Evolutionary conservation across 2,888 invertebrate species (phyloP), one percentile per base, ranked within the genome.

Genomic region (Helobdella robusta): DNA sequence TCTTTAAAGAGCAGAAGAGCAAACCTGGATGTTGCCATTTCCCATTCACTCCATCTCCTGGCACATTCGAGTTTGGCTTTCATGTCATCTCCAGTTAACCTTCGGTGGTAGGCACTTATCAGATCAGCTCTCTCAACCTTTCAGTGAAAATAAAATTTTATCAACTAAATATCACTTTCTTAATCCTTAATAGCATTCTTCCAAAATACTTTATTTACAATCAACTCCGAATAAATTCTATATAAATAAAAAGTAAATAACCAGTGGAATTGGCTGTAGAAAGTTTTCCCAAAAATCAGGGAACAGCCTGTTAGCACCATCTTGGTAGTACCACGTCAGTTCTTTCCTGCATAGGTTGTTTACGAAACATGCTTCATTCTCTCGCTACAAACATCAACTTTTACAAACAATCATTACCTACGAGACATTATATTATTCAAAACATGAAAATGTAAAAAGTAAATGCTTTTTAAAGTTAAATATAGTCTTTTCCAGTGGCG

Each of bases 251-350:
- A 8, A 50, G 20, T 23, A 3, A 62, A 68, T 64, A 69, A 77
- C 77, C 72, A 72, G 70, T 20, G 77, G 76, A 56, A 77, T 77
- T 15, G 71, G 72, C 64, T 73, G 71, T 2, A 73, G 52, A 66
- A 72, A 77, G 11, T 73, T 70, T 36, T 76, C 76, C 72, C 72
- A 76, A 35, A 70, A 69, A 70, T 77, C 77, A n/a, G 77, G 76
- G 68, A 72, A 77, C 35, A 77, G 68, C 52, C 72, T 66, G 54
- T 72, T 73, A 1, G 74, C 75, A 20, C 75, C 75, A 46, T 75
- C 75, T 64, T 77, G 75, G 66, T 76, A 77, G 62, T 75, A 74
- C 76, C 76, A 77, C 35, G 73, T 46, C 56, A 76, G 64, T 60
- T 77, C 77, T 44, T 72, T 66, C 59, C 77, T 76, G 69, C n/a